Percentiles rank a stretch among this genome's conserved stretches.
Conservation (phyloP, 2,113 vertebrate genomes). For the Leptobrachium ailaonicum region DNA sequence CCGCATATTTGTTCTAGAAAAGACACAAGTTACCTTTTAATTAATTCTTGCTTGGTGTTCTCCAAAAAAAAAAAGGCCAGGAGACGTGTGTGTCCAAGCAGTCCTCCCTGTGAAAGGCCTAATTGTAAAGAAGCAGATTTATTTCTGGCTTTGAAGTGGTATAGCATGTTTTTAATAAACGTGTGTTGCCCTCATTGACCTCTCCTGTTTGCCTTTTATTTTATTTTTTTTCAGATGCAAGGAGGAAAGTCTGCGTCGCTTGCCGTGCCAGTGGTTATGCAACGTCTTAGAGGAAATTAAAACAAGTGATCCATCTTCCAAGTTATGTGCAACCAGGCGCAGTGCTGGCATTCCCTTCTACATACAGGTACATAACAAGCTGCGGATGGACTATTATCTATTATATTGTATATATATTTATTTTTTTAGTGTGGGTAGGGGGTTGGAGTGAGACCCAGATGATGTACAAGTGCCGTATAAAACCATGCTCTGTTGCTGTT, state of each 20-base stretch:
- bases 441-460: no score
- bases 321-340: slow-evolving; percentile 90
- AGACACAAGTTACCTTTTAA: not conserved
- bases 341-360: slow-evolving; percentile 97
- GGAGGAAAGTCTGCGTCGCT: slow-evolving; percentile 71
- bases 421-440: not conserved
- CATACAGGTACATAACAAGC: slow-evolving; percentile 79
- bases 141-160: slow-evolving; percentile 38
- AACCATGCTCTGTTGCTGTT: no score
- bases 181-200: slow-evolving; percentile 29
- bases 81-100: not conserved
- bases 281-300: slow-evolving; percentile 87
- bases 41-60: slow-evolving; percentile 10
- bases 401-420: not conserved
- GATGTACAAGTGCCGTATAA: no score
- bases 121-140: slow-evolving; percentile 21
- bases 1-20: not conserved
- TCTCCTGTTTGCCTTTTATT: not conserved
- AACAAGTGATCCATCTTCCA: slow-evolving; percentile 85
- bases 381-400: not conserved
- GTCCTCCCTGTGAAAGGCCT: slow-evolving; percentile 27
- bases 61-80: not conserved
- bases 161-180: slow-evolving; percentile 43
- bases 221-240: slow-evolving; percentile 70
- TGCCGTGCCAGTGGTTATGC: slow-evolving; percentile 83